These are phyloP conservation scores for Agrotis ipsilon DNA, from an alignment of 2,888 invertebrate genomes.

Conservation along the genomic window DNA sequence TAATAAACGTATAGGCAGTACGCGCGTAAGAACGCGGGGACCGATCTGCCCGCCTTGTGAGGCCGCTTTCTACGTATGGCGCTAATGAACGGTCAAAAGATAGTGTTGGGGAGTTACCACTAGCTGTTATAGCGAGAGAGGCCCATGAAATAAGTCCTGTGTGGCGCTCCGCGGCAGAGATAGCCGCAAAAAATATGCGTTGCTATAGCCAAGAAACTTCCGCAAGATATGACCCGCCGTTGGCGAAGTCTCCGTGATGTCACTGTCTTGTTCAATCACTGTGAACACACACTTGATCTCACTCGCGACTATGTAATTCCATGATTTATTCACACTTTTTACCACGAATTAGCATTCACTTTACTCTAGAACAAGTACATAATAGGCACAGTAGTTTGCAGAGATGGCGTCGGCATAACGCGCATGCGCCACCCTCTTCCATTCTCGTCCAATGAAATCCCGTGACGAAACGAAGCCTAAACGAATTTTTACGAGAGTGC, in stretches of 20 bases:
- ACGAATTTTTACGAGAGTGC: constrained; percentile 76
- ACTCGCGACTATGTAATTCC: constrained; percentile 80
- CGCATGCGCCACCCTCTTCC: constrained; percentile 91
- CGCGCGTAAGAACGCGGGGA: constrained; percentile 85
- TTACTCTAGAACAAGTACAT: constrained; percentile 82
- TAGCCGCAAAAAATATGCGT: constrained; percentile 90
- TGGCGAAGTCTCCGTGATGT: constrained; percentile 73
- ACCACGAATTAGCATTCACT: constrained; percentile 81
- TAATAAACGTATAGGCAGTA: constrained; percentile 81
- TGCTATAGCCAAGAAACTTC: constrained; percentile 89
- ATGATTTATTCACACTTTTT: constrained; percentile 82
- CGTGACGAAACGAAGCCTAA: constrained; percentile 78
- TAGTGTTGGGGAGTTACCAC: constrained; percentile 81
- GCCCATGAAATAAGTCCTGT: constrained; percentile 82
- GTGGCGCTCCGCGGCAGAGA: constrained; percentile 78
- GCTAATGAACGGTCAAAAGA: constrained; percentile 71
- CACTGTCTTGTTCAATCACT: constrained; percentile 74
- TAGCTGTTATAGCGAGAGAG: constrained; percentile 77
- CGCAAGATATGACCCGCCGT: constrained; percentile 84
- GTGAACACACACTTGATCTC: constrained; percentile 77
- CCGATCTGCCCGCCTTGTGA: constrained; percentile 73
- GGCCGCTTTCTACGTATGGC: constrained; percentile 75
- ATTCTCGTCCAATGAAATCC: constrained; percentile 83
- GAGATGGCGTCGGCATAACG: constrained; percentile 91
- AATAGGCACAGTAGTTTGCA: constrained; percentile 87